Evolutionary conservation across 2,113 vertebrate species (phyloP), one percentile per base, ranked within the genome.

Genomic region (Saguinus midas): DNA sequence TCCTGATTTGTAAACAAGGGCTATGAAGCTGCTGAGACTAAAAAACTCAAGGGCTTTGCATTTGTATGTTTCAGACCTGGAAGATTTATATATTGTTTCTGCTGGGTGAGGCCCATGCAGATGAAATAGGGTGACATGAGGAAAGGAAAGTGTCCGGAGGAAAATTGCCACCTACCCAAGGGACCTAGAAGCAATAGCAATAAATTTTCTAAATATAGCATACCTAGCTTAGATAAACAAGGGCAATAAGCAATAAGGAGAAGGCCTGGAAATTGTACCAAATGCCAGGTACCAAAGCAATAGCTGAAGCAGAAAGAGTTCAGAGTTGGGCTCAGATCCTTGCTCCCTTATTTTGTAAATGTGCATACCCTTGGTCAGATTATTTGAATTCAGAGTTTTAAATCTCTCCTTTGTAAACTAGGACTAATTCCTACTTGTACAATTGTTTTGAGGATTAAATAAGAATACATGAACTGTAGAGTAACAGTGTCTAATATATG

Each of bases 371-470:
- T 95, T 95, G 75, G 12, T 76, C 48, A 45, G 68, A 68, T 79
- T 17, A 90, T 85, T 84, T 92, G 64, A 95, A 23, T 87, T 84
- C 83, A 90, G 50, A 92, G 64, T 61, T 79, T 93, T 58, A 89
- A 79, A 88, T 10, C 48, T 93, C 70, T 96, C 35, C 23, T 75
- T 86, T 96, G 75, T 80, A 96, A 96, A 58, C 35, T 37, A 58
- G 11, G 55, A 78, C 55, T 85, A 81, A 79, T 73, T 64, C 37
- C 48, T 83, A 79, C 61, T 93, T 45, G 57, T 61, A 93, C 58
- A 57, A 89, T 40, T 90, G 35, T 85, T 94, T 96, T 90, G 55
- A 94, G 48, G 43, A 83, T 97, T 93, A 96, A 89, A 68, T 94
- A 72, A 96, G 64, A 57, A 86, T 58, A 84, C 0, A 1, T 72